Evolutionary conservation across 1,140 invertebrate genomes (phyloP), one percentile per base, ranked within the genome.

Genomic region (Ruditapes philippinarum): DNA sequence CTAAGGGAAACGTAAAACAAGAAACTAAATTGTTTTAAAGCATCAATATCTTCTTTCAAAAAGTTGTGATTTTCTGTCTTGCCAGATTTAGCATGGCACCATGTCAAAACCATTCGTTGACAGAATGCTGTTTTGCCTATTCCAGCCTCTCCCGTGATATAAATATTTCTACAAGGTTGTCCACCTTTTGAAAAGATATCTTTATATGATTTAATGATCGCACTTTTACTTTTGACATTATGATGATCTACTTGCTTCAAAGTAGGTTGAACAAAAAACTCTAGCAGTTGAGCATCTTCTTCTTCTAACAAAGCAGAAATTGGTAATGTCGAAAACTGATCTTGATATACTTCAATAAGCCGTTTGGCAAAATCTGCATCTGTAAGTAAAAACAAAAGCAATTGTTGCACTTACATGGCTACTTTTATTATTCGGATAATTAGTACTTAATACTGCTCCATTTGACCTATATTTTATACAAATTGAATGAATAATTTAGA

Each of bases 61-160:
- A 49, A n/a, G 11, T 54, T 79, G 2, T 79, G 19, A 22, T 28
- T 5, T 36, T 11, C 22, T 0, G 22, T 45, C 17, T n/a, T 17
- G 0, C 9, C 25, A 51, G 40, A 28, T 12, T 79, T 19, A 2
- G 7, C 42, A 28, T 49, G 40, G 17, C 40, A 42, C 80, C 80
- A 83, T 4, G 25, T 12, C 1, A 68, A 49, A 33, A 49, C 80
- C 60, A 70, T 70, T 83, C 51, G 68, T 49, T 25, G 36, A 70
- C 80, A 83, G 4, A 83, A 65, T 1, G 33, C 31, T 40, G 80
- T 83, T 83, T 83, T 83, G n/a, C 80, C 80, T 19, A 49, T 38
- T 12, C 80, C 80, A 1, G 80, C 60, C 17, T 83, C 42, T 22
- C 80, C 80, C 19, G 60, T 70, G 14, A 83, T 36, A 45, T 68